Percentiles rank a stretch among this genome's conserved stretches.
These are phyloP conservation scores for Artemisiospiza belli DNA, from an alignment of 2,113 vertebrate genomes.

Conservation along the genomic window DNA sequence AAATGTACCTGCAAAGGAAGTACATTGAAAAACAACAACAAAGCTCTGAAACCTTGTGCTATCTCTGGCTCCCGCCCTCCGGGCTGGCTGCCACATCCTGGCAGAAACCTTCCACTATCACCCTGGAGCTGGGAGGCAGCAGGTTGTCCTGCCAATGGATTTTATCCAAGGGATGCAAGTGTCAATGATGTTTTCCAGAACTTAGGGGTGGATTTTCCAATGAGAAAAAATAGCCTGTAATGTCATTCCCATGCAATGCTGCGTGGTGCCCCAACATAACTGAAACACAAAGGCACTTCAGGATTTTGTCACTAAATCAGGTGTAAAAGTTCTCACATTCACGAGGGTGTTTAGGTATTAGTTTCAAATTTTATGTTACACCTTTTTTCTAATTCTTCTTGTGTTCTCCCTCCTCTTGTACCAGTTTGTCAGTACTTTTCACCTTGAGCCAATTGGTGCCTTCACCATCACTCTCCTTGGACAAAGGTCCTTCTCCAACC, in stretches of 20 bases:
- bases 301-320: background rate
- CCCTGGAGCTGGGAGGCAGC: background rate
- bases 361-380: background rate
- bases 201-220: background rate
- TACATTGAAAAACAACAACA: background rate
- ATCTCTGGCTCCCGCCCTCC: background rate
- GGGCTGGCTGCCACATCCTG: background rate
- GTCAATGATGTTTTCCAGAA: constrained; percentile 4
- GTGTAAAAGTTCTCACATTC: background rate
- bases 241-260: background rate
- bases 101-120: background rate
- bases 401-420: background rate
- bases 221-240: background rate
- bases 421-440: background rate
- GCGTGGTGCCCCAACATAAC: fast-evolving
- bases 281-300: background rate
- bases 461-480: background rate
- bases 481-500: background rate
- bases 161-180: constrained; percentile 2
- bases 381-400: background rate
- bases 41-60: background rate
- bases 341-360: background rate
- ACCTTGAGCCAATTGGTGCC: too few species aligned
- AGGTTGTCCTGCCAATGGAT: background rate
- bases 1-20: background rate